Base-by-base conservation (phyloP, 2,113 vertebrate species). In the Pogona vitticeps region DNA sequence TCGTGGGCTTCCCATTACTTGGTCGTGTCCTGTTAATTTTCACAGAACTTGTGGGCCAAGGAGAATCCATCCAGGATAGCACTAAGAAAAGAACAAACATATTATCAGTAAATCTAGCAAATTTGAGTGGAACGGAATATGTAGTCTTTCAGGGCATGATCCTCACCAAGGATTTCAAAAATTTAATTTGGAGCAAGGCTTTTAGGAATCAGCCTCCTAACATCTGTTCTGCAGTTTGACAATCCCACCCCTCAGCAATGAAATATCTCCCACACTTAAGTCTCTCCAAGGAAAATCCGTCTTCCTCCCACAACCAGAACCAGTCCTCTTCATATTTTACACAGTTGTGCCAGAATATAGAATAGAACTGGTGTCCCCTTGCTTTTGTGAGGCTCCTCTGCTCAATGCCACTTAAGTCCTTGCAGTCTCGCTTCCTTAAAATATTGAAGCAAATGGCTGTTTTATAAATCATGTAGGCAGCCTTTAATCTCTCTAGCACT, bases 11-110 rank as follows among this genome's bases (percentile, higher is more conserved):
- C 91, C 90, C 83, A 71, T 86, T 86, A 38, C 86, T 31, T n/a
- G 93, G 91, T 90, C 71, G 73, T 73, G 86, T 36, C 68, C 91
- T 89, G 17, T 91, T 72, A 86, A 85, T 90, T 95, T 91, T 94
- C 92, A 76, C 28, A 90, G 93, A 70, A 92, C 86, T 94, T 83
- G 84, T 86, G 81, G 81, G 6, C 13, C 90, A 82, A 84, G 92
- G 79, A 88, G 88, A 85, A 88, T 7, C 86, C 76, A 89, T 67
- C 1, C 82, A 92, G 84, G 91, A 91, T 90, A 17, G 88, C 92
- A 91, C 96, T 97, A 91, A 0, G 46, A 77, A 56, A 36, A 84
- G 58, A n/a, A n/a, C n/a, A n/a, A n/a, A n/a, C n/a, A n/a, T 52
- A 52, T 52, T 52, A 52, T 15, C 31, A n/a, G 26, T 2, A 12